A percentile compares a stretch with the other conserved stretches of the same genome.
Evolutionary conservation across 2,113 vertebrate species (phyloP).

Genomic region (Chloropsis cyanopogon): DNA sequence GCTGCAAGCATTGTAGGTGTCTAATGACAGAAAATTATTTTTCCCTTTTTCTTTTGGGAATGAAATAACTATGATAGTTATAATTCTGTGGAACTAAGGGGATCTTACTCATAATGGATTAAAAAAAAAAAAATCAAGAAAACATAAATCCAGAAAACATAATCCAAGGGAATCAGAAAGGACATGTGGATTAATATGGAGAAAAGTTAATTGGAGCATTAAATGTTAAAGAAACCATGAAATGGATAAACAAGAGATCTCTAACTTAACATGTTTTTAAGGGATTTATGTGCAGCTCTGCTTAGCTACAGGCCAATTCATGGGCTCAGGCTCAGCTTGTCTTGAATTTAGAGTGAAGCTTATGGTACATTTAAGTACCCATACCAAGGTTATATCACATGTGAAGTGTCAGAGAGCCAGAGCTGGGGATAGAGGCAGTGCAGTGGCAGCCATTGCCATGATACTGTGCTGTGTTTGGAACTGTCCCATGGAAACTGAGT

Average conservation of each 20-base stretch:
- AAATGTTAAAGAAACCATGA: slow-evolving; percentile 41
- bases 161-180: slow-evolving; percentile 24
- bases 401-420: not conserved
- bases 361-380: not conserved
- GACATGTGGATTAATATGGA: not conserved
- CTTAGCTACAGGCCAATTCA: not conserved
- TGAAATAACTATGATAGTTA: not conserved
- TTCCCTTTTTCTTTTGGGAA: not conserved
- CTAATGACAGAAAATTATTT: not conserved
- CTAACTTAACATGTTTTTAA: not conserved
- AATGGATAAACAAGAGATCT: not conserved
- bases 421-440: not conserved
- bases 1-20: not conserved
- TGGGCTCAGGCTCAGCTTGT: not conserved
- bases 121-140: not conserved
- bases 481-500: not conserved
- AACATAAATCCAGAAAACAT: not conserved
- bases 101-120: not conserved
- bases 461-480: not conserved
- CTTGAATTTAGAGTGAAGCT: not conserved
- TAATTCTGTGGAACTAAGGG: not conserved
- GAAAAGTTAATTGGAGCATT: slow-evolving; percentile 37
- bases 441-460: not conserved
- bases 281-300: not conserved
- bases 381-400: not conserved